Conservation (phyloP, 2,113 vertebrate species). For the Stictonetta naevosa region DNA sequence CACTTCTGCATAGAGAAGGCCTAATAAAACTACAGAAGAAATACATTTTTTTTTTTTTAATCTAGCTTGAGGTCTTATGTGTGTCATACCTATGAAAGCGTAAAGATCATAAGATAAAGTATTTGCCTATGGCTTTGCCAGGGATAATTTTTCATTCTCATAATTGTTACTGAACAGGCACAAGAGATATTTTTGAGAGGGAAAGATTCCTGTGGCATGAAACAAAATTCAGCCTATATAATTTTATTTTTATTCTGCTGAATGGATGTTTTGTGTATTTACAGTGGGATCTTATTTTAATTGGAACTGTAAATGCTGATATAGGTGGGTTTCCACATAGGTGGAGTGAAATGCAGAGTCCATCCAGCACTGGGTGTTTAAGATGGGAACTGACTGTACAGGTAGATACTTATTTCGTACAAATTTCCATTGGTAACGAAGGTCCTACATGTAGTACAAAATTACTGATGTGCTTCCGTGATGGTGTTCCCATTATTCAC, state of each 20-base stretch:
- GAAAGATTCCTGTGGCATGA: background rate
- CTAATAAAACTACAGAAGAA: background rate
- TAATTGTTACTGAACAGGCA: background rate
- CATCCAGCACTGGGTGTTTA: background rate
- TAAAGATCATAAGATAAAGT: background rate
- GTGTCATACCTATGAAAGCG: background rate
- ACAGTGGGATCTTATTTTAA: background rate
- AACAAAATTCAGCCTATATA: background rate
- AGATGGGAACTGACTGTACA: background rate
- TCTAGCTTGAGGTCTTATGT: background rate
- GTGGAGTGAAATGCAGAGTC: background rate
- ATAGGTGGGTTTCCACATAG: background rate
- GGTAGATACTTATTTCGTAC: background rate
- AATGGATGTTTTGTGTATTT: background rate
- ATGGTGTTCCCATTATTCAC: background rate
- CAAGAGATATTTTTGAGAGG: background rate
- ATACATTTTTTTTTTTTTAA: background rate
- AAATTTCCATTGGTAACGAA: background rate
- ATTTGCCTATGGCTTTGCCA: background rate
- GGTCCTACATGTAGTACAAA: background rate
- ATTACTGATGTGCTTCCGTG: background rate
- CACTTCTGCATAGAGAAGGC: background rate
- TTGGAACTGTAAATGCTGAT: background rate
- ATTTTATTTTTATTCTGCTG: background rate
- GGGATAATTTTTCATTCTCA: background rate